Conservation (phyloP, 1,140 invertebrate genomes). For the Berghia stephanieae region DNA sequence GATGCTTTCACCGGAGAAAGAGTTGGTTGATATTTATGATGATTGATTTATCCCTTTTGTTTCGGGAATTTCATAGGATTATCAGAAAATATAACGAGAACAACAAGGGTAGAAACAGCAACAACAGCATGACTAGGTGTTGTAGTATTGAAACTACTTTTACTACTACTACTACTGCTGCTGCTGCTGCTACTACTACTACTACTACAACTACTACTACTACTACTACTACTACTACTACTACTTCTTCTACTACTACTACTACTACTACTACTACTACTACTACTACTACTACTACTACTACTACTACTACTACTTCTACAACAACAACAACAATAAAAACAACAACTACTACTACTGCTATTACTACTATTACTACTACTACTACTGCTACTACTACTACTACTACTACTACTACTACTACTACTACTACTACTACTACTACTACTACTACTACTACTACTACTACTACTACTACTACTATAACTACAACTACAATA, state of each 20-base stretch:
- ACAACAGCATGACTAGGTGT: too few species aligned
- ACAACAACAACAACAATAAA: not conserved
- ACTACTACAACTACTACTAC: slow-evolving; percentile 2
- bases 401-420: slow-evolving; percentile 8
- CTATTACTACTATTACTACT: slow-evolving; percentile 1
- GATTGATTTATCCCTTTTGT: too few species aligned
- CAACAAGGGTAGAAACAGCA: too few species aligned
- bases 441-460: slow-evolving; percentile 7
- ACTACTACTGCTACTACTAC: slow-evolving; percentile 6
- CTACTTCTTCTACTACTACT: not conserved
- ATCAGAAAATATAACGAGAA: too few species aligned
- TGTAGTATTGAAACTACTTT: not conserved
- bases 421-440: slow-evolving; percentile 7
- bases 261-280: slow-evolving; percentile 7
- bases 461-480: slow-evolving; percentile 8
- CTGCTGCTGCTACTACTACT: slow-evolving; percentile 6
- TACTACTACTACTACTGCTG: slow-evolving; percentile 7
- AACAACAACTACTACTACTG: not conserved
- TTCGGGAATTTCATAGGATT: too few species aligned
- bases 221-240: not conserved
- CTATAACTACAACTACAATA: not conserved
- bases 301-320: slow-evolving; percentile 2
- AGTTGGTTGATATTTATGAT: too few species aligned
- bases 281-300: slow-evolving; percentile 8
- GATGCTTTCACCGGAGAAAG: too few species aligned